These are phyloP conservation scores for Siniperca chuatsi DNA, from an alignment of 2,113 vertebrate species.

Conservation along the genomic window DNA sequence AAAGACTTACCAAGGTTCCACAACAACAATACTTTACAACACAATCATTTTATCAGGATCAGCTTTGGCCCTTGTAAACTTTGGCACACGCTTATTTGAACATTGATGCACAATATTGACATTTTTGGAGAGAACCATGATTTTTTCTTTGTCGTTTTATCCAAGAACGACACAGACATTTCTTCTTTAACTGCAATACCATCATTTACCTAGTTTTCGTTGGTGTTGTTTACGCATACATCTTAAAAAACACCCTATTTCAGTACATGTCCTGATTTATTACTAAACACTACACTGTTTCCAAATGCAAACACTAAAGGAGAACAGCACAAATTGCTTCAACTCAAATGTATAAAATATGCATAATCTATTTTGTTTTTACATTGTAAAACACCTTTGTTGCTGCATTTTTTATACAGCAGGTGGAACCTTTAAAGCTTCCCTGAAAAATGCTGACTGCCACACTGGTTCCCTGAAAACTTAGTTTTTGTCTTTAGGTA, in stretches of 20 bases:
- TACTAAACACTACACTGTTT: background rate
- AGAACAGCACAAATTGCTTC: background rate
- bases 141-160: background rate
- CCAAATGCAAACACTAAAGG: background rate
- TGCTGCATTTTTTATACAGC: background rate
- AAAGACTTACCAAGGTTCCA: background rate
- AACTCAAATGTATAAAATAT: slow-evolving; percentile 19
- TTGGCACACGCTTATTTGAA: background rate
- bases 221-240: background rate
- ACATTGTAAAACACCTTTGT: slow-evolving; percentile 7
- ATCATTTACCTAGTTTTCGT: background rate
- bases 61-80: background rate
- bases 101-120: background rate
- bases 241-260: background rate
- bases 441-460: slow-evolving; percentile 8
- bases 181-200: background rate
- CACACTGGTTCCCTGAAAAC: background rate
- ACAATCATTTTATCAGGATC: background rate
- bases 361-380: slow-evolving; percentile 15
- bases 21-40: background rate
- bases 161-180: background rate
- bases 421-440: background rate
- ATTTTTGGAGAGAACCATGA: background rate
- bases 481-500: background rate
- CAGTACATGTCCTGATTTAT: background rate